Percentiles rank a stretch among this genome's conserved stretches.
Evolutionary conservation across 2,888 invertebrate species (phyloP).

Genomic region (Chironomus riparius): DNA sequence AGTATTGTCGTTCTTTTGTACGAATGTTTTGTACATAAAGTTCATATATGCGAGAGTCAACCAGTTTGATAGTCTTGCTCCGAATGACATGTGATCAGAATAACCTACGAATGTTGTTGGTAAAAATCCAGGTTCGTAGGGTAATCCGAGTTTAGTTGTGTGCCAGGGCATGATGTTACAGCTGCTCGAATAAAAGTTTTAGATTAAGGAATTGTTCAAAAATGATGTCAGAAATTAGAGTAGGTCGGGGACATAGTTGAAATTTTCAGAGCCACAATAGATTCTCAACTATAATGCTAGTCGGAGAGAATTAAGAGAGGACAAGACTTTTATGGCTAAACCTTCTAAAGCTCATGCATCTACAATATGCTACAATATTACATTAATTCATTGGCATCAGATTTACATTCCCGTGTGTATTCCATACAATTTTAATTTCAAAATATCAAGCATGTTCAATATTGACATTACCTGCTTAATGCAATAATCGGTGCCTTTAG

Average conservation of each 20-base stretch:
- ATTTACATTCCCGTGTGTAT: no score
- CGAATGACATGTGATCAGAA: slow-evolving; percentile 42
- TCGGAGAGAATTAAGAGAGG: no score
- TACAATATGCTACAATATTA: no score
- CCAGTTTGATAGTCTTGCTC: slow-evolving; percentile 43
- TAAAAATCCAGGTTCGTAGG: slow-evolving; percentile 4
- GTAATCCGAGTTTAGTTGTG: slow-evolving; percentile 46
- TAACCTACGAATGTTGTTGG: slow-evolving; percentile 44
- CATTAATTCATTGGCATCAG: no score
- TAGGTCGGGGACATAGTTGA: no score
- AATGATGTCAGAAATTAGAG: not conserved
- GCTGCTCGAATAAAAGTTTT: slow-evolving; percentile 32
- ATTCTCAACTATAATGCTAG: no score
- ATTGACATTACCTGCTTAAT: slow-evolving; percentile 43
- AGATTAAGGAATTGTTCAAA: no score
- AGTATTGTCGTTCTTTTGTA: slow-evolving; percentile 38
- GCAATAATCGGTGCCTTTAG: slow-evolving; percentile 53
- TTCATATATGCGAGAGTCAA: slow-evolving; percentile 35
- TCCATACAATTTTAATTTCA: not conserved
- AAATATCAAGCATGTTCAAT: no score
- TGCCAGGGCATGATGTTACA: slow-evolving; percentile 55
- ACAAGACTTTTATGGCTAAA: no score
- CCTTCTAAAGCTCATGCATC: no score
- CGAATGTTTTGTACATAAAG: slow-evolving; percentile 35
- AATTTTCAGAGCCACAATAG: no score